phyloP scores from a whole-genome alignment of 2,797 vertebrate species.

The Podargus strigoides region DNA sequence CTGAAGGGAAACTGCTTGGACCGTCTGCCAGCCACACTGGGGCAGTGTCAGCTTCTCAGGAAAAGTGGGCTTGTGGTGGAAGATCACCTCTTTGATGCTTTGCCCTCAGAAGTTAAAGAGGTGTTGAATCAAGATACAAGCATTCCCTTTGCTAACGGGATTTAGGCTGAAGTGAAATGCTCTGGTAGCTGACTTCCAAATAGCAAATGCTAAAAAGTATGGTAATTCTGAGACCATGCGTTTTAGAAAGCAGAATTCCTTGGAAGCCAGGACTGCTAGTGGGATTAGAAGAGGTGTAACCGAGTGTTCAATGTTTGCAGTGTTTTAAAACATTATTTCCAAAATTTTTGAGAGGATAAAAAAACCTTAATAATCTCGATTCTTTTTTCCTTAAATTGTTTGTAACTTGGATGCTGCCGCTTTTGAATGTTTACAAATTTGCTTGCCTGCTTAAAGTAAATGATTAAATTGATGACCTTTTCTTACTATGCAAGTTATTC shows the following conservation, averaged over 20 bases:
- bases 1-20: conserved; percentile 97
- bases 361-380: conserved; percentile 73
- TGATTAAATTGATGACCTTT: conserved; percentile 79
- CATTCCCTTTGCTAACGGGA: conserved; percentile 85
- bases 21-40: conserved; percentile 87
- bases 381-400: conserved; percentile 75
- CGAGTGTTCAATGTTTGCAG: conserved; percentile 71
- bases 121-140: conserved; percentile 89
- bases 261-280: conserved; percentile 56
- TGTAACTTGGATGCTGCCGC: conserved; percentile 81
- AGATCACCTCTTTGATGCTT: conserved; percentile 94
- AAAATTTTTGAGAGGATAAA: conserved; percentile 55
- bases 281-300: conserved; percentile 62
- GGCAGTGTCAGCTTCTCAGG: conserved; percentile 88
- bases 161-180: conserved; percentile 69
- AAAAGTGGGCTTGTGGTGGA: conserved; percentile 90
- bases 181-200: conserved; percentile 50
- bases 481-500: conserved; percentile 75
- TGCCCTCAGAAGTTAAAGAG: conserved; percentile 93
- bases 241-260: conserved; percentile 67
- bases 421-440: conserved; percentile 82
- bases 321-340: conserved; percentile 74
- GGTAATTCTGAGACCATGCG: conserved; percentile 39
- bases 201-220: conserved; percentile 30
- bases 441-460: conserved; percentile 81